A percentile compares a stretch with the other conserved stretches of the same genome.
phyloP scores from a whole-genome alignment of 2,797 vertebrate species.

The Lophius americanus region DNA sequence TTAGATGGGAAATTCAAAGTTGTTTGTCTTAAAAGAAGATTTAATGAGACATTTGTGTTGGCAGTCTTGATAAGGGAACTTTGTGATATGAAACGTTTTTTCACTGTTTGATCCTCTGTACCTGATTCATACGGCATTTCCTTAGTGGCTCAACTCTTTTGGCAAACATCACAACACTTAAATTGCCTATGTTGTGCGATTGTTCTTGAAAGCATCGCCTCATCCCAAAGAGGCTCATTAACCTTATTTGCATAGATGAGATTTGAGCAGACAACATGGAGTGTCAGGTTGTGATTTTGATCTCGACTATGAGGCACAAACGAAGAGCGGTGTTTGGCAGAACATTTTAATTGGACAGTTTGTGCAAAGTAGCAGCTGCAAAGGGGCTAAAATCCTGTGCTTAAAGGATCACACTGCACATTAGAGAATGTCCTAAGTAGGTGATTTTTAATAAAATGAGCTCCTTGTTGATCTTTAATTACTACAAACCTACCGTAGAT shows the following conservation, averaged over 20 bases:
- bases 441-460: constrained; percentile 37
- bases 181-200: constrained; percentile 30
- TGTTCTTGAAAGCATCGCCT: constrained; percentile 55
- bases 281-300: constrained; percentile 55
- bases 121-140: constrained; percentile 11
- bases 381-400: constrained; percentile 55
- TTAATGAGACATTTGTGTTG: constrained; percentile 27
- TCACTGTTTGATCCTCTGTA: constrained; percentile 4
- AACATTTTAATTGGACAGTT: constrained; percentile 74
- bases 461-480: constrained; percentile 24
- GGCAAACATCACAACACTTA: constrained; percentile 36
- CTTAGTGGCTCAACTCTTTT: constrained; percentile 24
- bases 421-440: constrained; percentile 50
- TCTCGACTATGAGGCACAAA: constrained; percentile 56
- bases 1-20: constrained; percentile 20
- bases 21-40: constrained; percentile 8
- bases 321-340: constrained; percentile 49
- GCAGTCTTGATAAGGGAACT: constrained; percentile 20
- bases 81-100: constrained; percentile 6
- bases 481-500: neutral
- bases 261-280: constrained; percentile 32
- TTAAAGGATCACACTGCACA: constrained; percentile 65
- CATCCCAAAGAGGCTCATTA: constrained; percentile 56
- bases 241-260: constrained; percentile 64
- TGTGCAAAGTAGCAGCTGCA: constrained; percentile 51